Evolutionary conservation across 2,113 vertebrate genomes (phyloP), one percentile per base, ranked within the genome.

Genomic region (Pampusana beccarii): DNA sequence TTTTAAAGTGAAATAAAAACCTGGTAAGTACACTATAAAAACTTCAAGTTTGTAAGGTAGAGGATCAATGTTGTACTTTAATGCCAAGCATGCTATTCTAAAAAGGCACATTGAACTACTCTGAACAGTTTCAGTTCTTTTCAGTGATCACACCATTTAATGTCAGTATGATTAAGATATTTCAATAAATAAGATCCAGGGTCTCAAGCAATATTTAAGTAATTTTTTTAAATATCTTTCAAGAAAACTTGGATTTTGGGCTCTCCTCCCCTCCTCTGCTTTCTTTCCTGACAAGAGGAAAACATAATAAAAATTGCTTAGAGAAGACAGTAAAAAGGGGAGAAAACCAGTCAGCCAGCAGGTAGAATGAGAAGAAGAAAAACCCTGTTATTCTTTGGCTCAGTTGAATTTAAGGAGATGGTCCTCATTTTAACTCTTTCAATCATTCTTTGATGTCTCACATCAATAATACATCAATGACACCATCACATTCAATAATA

Each of bases 331-430:
- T 25, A 64, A 60, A 90, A 69, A 80, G 8, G 11, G 7, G 66
- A 64, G n/a, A 73, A 84, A 77, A 60, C 0, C 6, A 75, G 13
- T 3, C 5, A 4, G 7, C 7, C 5, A 4, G 9, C 5, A 54
- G 23, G 6, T 7, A 77, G 14, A 44, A 67, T 18, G 25, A 25
- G 6, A 51, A 72, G 4, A 6, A 87, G 71, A 73, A 75, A 15
- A 23, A 31, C 6, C 14, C 42, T 42, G 9, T 21, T 38, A 6
- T 34, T 28, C 23, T 75, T 53, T 26, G 16, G 1, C 6, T 44
- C 13, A 53, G 9, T n/a, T 29, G 65, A 20, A 61, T 29, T 66
- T 29, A 61, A 15, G 11, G 11, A 89, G 3, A 44, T 20, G 12
- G 11, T 40, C 8, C 6, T 74, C 11, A 16, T 71, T 71, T 66